Evolutionary conservation across 2,797 vertebrate genomes (phyloP), one percentile per base, ranked within the genome.

Genomic region (Leontopithecus rosalia): DNA sequence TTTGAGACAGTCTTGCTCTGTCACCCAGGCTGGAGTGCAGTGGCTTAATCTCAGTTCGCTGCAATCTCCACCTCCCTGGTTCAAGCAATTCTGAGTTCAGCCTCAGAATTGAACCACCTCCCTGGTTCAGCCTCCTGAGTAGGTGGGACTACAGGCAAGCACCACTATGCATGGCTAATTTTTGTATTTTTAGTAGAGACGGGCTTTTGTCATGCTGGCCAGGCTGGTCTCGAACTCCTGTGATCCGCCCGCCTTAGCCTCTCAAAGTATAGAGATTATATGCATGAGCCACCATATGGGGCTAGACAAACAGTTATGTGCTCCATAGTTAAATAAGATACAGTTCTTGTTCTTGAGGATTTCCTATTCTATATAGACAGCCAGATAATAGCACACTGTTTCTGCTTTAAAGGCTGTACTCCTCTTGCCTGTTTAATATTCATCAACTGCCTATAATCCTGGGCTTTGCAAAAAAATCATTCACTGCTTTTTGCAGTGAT

Each of bases 391-490:
- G 91, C 64, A 50, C 7, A 88, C 20, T 52, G n/a, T 90, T 88
- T 93, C 89, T 88, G 64, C 50, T 96, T 96, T 96, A 97, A 93
- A 95, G 91, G 26, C 73, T 90, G 26, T 39, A 72, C 46, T 97
- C 52, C 48, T 96, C 39, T 93, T 39, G 67, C 77, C 81, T 95
- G 36, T 96, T 97, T 98, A 97, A 97, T 83, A 94, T 94, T 96
- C 85, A 96, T 93, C 94, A 94, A 80, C 79, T 80, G 79, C 28
- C 92, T 95, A 20, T 92, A 95, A 97, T 96, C 70, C 88, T 79
- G 86, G 77, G 58, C 67, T 95, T 95, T 96, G 67, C 48, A 91
- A 88, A 97, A 97, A 97, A 92, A 97, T 97, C 92, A 97, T 97
- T 95, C 90, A 94, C 92, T 97, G 82, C 88, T 86, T 90, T 97